Evolutionary conservation across 2,888 invertebrate species (phyloP).

Genomic region (Girardia tigrina): DNA sequence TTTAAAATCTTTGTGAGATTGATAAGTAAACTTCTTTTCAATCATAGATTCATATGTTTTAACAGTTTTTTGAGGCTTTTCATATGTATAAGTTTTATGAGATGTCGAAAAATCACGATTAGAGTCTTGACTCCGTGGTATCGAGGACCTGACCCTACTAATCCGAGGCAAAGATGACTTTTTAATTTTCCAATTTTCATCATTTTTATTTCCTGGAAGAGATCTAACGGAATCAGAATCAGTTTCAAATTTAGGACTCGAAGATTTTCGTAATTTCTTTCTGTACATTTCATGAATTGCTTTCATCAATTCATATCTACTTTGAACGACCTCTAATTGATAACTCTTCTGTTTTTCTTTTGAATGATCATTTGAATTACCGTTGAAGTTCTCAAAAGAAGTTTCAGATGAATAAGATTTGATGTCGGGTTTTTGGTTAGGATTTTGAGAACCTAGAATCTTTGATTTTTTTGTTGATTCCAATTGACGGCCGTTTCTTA

Average conservation of each 20-base stretch:
- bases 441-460: background rate
- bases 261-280: background rate
- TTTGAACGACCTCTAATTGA: background rate
- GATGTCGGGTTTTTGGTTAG: background rate
- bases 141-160: no score
- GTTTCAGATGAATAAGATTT: background rate
- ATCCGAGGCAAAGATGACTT: background rate
- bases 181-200: background rate
- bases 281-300: constrained; percentile 4
- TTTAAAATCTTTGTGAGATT: background rate
- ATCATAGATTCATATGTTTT: background rate
- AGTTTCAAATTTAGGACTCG: background rate
- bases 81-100: background rate
- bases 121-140: no score
- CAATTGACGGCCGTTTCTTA: background rate
- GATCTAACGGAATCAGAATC: background rate
- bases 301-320: constrained; percentile 8
- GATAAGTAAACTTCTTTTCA: background rate
- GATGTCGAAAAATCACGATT: no score
- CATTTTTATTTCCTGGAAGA: background rate
- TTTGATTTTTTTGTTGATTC: background rate
- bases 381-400: background rate
- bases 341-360: background rate
- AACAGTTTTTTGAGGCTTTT: background rate
- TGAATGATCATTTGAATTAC: background rate